A percentile compares a stretch with the other conserved stretches of the same genome.
Evolutionary conservation across 2,113 vertebrate species (phyloP).

Genomic region (Sceloporus undulatus): DNA sequence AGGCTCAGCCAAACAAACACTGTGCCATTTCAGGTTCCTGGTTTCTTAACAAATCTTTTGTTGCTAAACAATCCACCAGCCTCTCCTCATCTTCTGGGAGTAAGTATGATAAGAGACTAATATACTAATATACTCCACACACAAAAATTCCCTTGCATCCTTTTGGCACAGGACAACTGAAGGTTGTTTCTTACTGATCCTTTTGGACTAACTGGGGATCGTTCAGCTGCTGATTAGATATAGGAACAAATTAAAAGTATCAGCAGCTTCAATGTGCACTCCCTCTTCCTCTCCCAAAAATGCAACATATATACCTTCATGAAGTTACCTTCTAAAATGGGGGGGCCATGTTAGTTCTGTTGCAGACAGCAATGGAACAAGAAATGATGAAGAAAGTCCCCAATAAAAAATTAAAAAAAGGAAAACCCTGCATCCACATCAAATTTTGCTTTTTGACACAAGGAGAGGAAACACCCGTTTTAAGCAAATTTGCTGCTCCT

Average conservation of each 20-base stretch:
- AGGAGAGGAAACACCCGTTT: too few species aligned
- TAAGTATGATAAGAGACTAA: constrained; percentile 13
- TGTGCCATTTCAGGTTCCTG: constrained; percentile 8
- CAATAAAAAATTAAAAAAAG: too few species aligned
- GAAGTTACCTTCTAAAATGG: background rate
- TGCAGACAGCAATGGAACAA: background rate
- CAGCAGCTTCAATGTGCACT: background rate
- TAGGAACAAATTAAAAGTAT: background rate
- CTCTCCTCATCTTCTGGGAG: constrained; percentile 30
- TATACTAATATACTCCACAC: background rate
- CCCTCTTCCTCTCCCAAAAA: background rate
- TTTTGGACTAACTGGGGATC: rapidly evolving
- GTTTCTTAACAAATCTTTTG: constrained; percentile 26
- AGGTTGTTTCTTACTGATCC: constrained; percentile 11
- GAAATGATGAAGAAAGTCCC: too few species aligned
- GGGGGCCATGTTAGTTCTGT: background rate
- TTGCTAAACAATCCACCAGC: constrained; percentile 25
- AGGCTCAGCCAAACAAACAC: constrained; percentile 17
- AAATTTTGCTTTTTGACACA: too few species aligned
- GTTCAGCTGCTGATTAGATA: background rate
- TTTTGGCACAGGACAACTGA: constrained; percentile 16
- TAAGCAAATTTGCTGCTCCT: too few species aligned
- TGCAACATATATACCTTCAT: background rate
- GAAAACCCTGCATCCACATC: too few species aligned
- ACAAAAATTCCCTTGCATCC: constrained; percentile 24